A percentile compares a stretch with the other conserved stretches of the same genome.
Conservation (phyloP, 2,888 invertebrate species). For the Phalangium opilio region DNA sequence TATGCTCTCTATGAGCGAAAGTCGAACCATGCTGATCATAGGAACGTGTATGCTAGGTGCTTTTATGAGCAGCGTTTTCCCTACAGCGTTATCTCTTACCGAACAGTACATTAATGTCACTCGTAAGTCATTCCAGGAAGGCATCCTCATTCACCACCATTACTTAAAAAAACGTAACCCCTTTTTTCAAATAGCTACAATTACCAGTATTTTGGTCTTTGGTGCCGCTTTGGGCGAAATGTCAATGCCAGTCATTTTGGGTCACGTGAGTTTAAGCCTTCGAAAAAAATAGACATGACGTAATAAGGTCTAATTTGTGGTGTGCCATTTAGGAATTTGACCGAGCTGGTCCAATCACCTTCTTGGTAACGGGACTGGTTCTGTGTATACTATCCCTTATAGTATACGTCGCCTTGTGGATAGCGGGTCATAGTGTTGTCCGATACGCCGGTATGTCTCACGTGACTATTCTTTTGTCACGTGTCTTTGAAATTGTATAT, state of each 20-base stretch:
- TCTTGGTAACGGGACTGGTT: slow-evolving; percentile 30
- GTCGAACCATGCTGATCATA: slow-evolving; percentile 29
- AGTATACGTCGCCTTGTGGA: slow-evolving; percentile 27
- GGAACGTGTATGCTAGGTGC: slow-evolving; percentile 34
- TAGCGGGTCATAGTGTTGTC: slow-evolving; percentile 28
- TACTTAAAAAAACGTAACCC: slow-evolving; percentile 1
- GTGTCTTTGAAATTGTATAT: background rate
- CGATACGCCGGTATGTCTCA: slow-evolving; percentile 28
- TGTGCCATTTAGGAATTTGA: slow-evolving; percentile 28
- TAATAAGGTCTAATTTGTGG: too few species aligned
- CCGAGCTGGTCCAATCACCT: slow-evolving; percentile 29
- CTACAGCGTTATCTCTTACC: slow-evolving; percentile 33
- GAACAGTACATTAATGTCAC: slow-evolving; percentile 35
- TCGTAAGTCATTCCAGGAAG: slow-evolving; percentile 8
- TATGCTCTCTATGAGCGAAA: slow-evolving; percentile 29
- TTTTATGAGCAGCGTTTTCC: slow-evolving; percentile 34
- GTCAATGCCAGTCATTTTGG: slow-evolving; percentile 17
- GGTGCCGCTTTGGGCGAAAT: slow-evolving; percentile 17
- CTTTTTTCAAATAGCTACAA: slow-evolving; percentile 10
- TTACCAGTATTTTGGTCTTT: slow-evolving; percentile 16
- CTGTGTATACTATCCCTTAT: slow-evolving; percentile 27
- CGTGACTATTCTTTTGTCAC: background rate
- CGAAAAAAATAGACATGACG: too few species aligned
- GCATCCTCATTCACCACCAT: background rate
- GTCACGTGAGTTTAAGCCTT: slow-evolving; percentile 13